Conservation (phyloP, 1,140 invertebrate species). For the Meloidogyne chitwoodi region DNA sequence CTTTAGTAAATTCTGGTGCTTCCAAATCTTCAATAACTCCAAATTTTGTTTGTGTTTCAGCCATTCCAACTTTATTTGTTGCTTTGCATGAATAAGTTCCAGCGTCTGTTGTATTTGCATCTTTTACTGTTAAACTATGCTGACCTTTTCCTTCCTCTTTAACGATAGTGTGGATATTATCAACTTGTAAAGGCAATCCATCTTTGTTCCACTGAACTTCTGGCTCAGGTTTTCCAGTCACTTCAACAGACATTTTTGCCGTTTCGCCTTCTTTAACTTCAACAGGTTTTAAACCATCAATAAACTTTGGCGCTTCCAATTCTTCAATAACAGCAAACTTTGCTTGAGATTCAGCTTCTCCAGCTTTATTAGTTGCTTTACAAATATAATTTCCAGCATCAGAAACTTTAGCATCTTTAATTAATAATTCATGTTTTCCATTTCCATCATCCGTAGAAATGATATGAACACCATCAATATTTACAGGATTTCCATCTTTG, state of each 20-base stretch:
- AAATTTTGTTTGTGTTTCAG: slow-evolving; percentile 41
- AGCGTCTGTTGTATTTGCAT: slow-evolving; percentile 72
- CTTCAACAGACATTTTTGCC: slow-evolving; percentile 77
- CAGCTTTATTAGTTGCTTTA: slow-evolving; percentile 43
- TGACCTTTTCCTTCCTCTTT: slow-evolving; percentile 69
- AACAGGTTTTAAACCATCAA: slow-evolving; percentile 44
- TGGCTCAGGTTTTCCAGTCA: slow-evolving; percentile 82
- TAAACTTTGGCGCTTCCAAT: slow-evolving; percentile 49
- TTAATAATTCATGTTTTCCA: slow-evolving; percentile 59
- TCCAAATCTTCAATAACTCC: slow-evolving; percentile 64
- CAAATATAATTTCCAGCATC: slow-evolving; percentile 39
- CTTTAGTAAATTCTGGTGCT: slow-evolving; percentile 52
- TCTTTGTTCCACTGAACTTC: slow-evolving; percentile 79
- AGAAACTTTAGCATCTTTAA: slow-evolving; percentile 56
- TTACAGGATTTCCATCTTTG: slow-evolving; percentile 63
- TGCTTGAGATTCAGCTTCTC: slow-evolving; percentile 33
- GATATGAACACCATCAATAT: slow-evolving; percentile 64
- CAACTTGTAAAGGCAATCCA: slow-evolving; percentile 70
- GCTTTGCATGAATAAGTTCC: slow-evolving; percentile 63
- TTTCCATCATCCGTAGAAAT: slow-evolving; percentile 46
- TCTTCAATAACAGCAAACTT: slow-evolving; percentile 44
- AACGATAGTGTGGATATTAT: slow-evolving; percentile 63
- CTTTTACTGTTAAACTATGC: slow-evolving; percentile 72
- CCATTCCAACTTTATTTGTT: slow-evolving; percentile 47
- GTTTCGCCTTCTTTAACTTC: slow-evolving; percentile 74